Evolutionary conservation across 1,140 invertebrate genomes (phyloP).

Genomic region (Brachionus plicatilis): DNA sequence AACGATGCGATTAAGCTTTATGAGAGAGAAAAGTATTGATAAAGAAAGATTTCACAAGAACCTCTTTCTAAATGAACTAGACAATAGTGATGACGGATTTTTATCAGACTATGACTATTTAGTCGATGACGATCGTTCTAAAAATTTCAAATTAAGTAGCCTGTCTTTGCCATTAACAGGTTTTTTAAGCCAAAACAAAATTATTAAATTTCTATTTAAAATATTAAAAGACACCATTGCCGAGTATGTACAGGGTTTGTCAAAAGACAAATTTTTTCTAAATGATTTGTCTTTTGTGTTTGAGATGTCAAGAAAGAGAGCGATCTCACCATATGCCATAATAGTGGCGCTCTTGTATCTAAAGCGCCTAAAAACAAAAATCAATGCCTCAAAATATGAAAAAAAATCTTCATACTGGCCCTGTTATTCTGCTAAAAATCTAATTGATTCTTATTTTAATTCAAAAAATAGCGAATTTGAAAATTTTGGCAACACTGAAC

Average conservation of each 20-base stretch:
- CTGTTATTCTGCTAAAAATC: slow-evolving; percentile 6
- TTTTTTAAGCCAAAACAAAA: neutral
- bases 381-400: neutral
- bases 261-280: slow-evolving; percentile 22
- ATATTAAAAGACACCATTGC: slow-evolving; percentile 1
- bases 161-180: slow-evolving; percentile 20
- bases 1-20: neutral
- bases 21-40: neutral
- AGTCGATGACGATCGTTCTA: neutral
- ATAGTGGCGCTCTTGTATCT: slow-evolving; percentile 19
- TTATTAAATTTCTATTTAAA: neutral
- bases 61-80: neutral
- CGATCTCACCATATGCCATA: slow-evolving; percentile 27
- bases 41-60: slow-evolving; percentile 13
- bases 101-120: neutral
- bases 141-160: neutral
- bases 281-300: slow-evolving; percentile 35
- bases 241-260: slow-evolving; percentile 9
- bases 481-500: neutral
- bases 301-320: slow-evolving; percentile 36
- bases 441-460: slow-evolving; percentile 6
- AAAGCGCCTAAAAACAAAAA: neutral
- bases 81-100: neutral
- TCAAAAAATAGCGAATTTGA: neutral
- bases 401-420: neutral